phyloP scores from a whole-genome alignment of 2,888 invertebrate genomes.

The Drepanosiphum platanoidis region DNA sequence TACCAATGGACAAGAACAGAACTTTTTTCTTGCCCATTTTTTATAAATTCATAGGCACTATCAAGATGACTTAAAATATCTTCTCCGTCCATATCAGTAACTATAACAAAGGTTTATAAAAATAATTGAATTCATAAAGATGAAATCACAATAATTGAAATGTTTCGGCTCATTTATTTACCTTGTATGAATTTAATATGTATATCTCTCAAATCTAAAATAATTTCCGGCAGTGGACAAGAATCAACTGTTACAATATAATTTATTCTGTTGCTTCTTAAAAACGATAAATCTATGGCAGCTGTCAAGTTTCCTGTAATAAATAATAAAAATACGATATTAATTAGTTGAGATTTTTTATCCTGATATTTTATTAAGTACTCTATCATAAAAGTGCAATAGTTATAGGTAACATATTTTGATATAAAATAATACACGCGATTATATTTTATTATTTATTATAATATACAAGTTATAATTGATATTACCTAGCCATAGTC shows the following conservation, averaged over 20 bases:
- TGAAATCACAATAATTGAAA: too few species aligned
- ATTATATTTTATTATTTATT: too few species aligned
- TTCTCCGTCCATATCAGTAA: conserved; percentile 85
- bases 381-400: too few species aligned
- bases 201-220: conserved; percentile 75
- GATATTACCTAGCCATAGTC: conserved; percentile 70
- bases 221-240: conserved; percentile 81
- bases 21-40: conserved; percentile 74
- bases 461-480: not conserved
- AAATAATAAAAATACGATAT: not conserved
- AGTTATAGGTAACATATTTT: too few species aligned
- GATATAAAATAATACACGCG: too few species aligned
- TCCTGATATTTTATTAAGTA: too few species aligned
- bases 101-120: conserved; percentile 68
- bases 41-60: conserved; percentile 81
- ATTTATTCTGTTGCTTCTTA: conserved; percentile 76
- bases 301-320: conserved; percentile 80
- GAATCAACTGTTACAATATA: conserved; percentile 86
- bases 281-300: conserved; percentile 77
- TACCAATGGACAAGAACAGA: conserved; percentile 89
- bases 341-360: not conserved
- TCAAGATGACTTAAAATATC: conserved; percentile 84
- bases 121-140: conserved; percentile 58
- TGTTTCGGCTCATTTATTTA: too few species aligned
- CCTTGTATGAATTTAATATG: conserved; percentile 80